These are phyloP conservation scores for Campoletis sonorensis DNA, from an alignment of 1,140 invertebrate genomes.

Conservation along the genomic window DNA sequence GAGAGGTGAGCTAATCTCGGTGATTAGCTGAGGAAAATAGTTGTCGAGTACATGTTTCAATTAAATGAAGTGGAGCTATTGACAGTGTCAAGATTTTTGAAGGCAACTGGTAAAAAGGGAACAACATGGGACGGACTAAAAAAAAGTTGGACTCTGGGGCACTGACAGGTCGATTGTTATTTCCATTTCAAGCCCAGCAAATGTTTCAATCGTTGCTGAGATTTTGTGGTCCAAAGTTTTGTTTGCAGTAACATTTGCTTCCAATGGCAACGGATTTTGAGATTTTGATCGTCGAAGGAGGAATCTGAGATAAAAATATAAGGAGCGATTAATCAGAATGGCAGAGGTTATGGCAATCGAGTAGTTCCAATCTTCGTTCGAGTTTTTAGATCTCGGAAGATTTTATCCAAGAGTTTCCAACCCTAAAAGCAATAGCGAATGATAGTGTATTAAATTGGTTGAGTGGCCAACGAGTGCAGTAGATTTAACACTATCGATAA, in stretches of 20 bases:
- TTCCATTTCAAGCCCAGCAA: too few relatives aligned
- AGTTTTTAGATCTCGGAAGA: neutral
- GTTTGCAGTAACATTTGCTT: too few relatives aligned
- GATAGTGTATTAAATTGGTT: neutral
- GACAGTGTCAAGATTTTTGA: neutral
- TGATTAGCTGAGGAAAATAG: conserved; percentile 31
- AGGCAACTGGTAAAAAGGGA: neutral
- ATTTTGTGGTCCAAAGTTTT: too few relatives aligned
- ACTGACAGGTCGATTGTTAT: too few relatives aligned
- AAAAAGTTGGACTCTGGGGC: too few relatives aligned
- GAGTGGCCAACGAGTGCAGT: neutral
- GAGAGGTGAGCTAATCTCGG: conserved; percentile 38
- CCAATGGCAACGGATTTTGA: too few relatives aligned
- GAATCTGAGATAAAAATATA: too few relatives aligned
- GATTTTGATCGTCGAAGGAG: too few relatives aligned
- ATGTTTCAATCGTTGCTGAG: too few relatives aligned
- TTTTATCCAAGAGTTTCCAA: neutral
- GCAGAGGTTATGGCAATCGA: neutral
- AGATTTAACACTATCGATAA: neutral
- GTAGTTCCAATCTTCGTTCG: neutral
- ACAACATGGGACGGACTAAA: too few relatives aligned
- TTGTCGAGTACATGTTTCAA: neutral
- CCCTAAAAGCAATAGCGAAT: neutral
- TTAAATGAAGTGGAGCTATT: neutral
- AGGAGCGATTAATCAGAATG: too few relatives aligned